Evolutionary conservation across 2,113 vertebrate genomes (phyloP).

Genomic region (Pycnonotus jocosus): DNA sequence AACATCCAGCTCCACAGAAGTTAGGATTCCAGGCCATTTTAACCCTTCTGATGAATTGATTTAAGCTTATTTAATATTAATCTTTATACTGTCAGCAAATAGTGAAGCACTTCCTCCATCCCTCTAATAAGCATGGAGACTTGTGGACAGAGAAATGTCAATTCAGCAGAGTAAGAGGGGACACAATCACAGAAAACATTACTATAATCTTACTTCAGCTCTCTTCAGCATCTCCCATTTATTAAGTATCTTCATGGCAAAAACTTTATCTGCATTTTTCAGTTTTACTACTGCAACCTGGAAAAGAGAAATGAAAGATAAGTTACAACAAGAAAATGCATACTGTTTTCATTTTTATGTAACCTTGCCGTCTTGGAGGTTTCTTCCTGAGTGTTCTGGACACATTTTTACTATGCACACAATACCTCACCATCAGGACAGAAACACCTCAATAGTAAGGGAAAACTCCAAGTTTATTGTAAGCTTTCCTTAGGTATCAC

Average conservation of each 20-base stretch:
- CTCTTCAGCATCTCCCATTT: constrained; percentile 99
- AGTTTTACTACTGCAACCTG: constrained; percentile 98
- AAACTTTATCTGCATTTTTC: constrained; percentile 94
- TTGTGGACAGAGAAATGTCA: background rate
- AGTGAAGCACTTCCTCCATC: background rate
- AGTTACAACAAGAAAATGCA: background rate
- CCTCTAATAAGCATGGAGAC: background rate
- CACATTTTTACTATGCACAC: background rate
- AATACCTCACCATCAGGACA: background rate
- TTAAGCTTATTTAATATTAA: background rate
- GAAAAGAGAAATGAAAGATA: constrained; percentile 26
- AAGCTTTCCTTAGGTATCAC: background rate
- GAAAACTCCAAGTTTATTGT: background rate
- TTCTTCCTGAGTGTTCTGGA: background rate
- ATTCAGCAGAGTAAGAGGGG: background rate
- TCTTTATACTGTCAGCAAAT: background rate
- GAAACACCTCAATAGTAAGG: background rate
- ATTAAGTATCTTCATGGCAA: constrained; percentile 99
- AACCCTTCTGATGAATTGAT: background rate
- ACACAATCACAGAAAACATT: background rate
- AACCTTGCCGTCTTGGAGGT: background rate
- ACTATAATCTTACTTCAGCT: constrained; percentile 85
- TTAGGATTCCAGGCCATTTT: background rate
- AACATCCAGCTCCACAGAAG: background rate
- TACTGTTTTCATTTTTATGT: background rate